Conservation (phyloP, 2,888 invertebrate species). For the Plusia festucae region DNA sequence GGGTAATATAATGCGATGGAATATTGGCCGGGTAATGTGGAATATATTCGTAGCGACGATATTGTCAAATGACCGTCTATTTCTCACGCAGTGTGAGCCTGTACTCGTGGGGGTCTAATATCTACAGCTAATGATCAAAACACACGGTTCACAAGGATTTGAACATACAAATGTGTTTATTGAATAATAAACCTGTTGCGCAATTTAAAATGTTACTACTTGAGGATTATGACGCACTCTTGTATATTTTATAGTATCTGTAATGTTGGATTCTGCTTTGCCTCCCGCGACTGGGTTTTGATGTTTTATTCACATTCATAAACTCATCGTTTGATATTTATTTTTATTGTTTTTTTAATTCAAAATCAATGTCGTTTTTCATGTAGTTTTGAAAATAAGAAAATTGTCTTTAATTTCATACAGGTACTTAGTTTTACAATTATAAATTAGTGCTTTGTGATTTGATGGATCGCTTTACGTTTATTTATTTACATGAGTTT, state of each 20-base stretch:
- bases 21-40: constrained; percentile 71
- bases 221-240: constrained; percentile 69
- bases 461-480: constrained; percentile 64
- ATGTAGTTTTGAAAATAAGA: not conserved
- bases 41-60: constrained; percentile 75
- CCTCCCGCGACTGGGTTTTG: constrained; percentile 59
- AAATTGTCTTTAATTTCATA: not conserved
- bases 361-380: too few species aligned
- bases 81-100: constrained; percentile 82
- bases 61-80: constrained; percentile 82
- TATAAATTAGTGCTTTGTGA: not conserved
- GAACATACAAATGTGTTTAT: constrained; percentile 79
- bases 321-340: constrained; percentile 66
- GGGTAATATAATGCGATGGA: constrained; percentile 68
- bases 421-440: not conserved
- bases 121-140: constrained; percentile 81
- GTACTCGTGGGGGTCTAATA: constrained; percentile 80
- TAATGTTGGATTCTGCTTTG: constrained; percentile 64
- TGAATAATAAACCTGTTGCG: constrained; percentile 79
- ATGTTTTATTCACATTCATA: constrained; percentile 71
- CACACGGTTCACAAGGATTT: constrained; percentile 78
- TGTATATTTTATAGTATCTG: constrained; percentile 70
- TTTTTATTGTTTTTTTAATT: too few species aligned
- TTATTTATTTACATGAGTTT: constrained; percentile 69
- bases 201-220: constrained; percentile 73